These are phyloP conservation scores for Cathartes aura DNA, from an alignment of 2,113 vertebrate genomes.

Conservation along the genomic window DNA sequence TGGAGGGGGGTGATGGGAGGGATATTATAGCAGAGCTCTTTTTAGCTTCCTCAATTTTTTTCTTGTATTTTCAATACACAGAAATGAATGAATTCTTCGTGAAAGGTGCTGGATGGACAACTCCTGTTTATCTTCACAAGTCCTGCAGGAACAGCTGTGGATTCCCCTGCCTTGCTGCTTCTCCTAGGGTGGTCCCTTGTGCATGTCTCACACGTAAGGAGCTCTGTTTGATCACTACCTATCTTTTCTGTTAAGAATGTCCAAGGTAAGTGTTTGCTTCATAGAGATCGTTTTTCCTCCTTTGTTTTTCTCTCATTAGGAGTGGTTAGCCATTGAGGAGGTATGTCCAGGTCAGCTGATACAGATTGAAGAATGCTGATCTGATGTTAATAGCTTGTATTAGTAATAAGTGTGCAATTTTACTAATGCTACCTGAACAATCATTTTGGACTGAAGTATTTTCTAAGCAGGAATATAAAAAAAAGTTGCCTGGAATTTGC, in stretches of 20 bases:
- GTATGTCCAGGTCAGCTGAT: neutral
- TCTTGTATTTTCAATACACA: neutral
- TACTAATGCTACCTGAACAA: neutral
- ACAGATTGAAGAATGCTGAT: neutral
- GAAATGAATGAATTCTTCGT: neutral
- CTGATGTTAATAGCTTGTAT: neutral
- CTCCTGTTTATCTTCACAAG: neutral
- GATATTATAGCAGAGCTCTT: neutral
- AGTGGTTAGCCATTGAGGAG: neutral
- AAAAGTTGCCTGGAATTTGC: neutral
- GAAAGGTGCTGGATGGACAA: neutral
- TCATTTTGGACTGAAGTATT: neutral
- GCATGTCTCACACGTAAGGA: neutral
- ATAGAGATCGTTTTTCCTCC: rapidly evolving
- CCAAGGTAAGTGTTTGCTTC: neutral
- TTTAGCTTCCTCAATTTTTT: neutral
- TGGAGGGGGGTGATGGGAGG: neutral
- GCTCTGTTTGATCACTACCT: neutral
- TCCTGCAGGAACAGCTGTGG: neutral
- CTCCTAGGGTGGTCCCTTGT: neutral
- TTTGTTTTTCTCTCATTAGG: neutral
- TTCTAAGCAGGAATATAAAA: neutral
- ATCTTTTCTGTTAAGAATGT: neutral
- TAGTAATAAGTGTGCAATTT: neutral
- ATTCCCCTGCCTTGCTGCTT: neutral